Evolutionary conservation across 2,888 invertebrate genomes (phyloP).

Genomic region (Pristionchus mayeri): DNA sequence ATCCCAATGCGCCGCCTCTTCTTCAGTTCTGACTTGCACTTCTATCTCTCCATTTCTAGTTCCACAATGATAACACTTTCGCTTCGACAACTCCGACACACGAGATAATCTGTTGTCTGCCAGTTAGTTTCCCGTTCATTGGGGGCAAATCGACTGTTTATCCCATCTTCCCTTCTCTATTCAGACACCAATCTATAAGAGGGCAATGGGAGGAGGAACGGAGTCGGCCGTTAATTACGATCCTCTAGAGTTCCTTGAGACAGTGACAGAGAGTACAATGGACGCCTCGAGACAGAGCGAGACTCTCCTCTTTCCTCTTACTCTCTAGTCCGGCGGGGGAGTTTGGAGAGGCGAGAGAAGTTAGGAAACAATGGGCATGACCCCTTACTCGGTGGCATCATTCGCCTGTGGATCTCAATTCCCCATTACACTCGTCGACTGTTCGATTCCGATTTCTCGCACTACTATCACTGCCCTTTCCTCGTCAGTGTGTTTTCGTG

Average conservation of each 20-base stretch:
- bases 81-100: no score
- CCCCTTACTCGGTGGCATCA: slow-evolving; percentile 20
- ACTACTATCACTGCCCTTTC: neutral
- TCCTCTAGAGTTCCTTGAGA: slow-evolving; percentile 13
- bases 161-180: no score
- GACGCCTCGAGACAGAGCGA: neutral
- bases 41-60: no score
- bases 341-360: neutral
- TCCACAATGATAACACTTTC: no score
- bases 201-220: neutral
- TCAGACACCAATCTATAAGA: neutral
- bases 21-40: no score
- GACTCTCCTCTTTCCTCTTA: neutral
- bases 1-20: no score
- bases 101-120: no score
- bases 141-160: no score
- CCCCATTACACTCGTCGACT: neutral
- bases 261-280: neutral
- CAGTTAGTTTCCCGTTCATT: slow-evolving; percentile 1
- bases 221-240: neutral
- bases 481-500: neutral
- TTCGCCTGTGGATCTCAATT: neutral
- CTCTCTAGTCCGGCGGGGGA: neutral
- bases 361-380: neutral
- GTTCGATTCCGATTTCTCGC: neutral